Evolutionary conservation across 2,888 invertebrate genomes (phyloP).

Genomic region (Arenicola marina): DNA sequence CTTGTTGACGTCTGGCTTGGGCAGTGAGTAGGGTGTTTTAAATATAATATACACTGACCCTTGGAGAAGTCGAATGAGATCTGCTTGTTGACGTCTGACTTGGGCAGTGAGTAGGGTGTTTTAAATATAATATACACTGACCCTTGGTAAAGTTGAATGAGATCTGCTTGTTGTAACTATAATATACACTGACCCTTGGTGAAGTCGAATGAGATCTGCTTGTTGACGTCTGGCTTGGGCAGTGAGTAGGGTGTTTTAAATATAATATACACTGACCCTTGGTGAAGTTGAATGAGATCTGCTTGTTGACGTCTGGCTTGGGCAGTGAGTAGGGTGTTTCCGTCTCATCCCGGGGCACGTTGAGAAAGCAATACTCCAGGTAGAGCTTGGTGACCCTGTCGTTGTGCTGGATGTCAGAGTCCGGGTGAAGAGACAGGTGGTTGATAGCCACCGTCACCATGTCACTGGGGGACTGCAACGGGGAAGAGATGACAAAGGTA

Average conservation of each 20-base stretch:
- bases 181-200: slow-evolving; percentile 2
- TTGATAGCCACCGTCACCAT: slow-evolving; percentile 51
- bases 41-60: too few relatives aligned
- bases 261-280: slow-evolving; percentile 50
- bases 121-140: too few relatives aligned
- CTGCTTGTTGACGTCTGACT: too few relatives aligned
- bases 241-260: too few relatives aligned
- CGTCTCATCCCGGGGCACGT: slow-evolving; percentile 57
- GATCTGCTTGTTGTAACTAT: not conserved
- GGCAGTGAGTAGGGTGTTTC: slow-evolving; percentile 63
- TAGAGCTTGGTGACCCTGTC: slow-evolving; percentile 57
- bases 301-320: slow-evolving; percentile 54
- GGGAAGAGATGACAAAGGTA: too few relatives aligned
- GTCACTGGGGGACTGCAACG: slow-evolving; percentile 35
- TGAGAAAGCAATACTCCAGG: slow-evolving; percentile 62
- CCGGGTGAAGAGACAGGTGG: slow-evolving; percentile 48
- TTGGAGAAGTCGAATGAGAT: too few relatives aligned
- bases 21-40: too few relatives aligned
- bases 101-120: too few relatives aligned
- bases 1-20: too few relatives aligned
- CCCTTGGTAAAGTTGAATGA: too few relatives aligned
- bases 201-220: too few relatives aligned
- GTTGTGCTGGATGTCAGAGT: slow-evolving; percentile 42
- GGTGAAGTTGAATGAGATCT: slow-evolving; percentile 61
- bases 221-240: too few relatives aligned